Evolutionary conservation across 2,888 invertebrate species (phyloP).

Genomic region (Azorinus chamasolen): DNA sequence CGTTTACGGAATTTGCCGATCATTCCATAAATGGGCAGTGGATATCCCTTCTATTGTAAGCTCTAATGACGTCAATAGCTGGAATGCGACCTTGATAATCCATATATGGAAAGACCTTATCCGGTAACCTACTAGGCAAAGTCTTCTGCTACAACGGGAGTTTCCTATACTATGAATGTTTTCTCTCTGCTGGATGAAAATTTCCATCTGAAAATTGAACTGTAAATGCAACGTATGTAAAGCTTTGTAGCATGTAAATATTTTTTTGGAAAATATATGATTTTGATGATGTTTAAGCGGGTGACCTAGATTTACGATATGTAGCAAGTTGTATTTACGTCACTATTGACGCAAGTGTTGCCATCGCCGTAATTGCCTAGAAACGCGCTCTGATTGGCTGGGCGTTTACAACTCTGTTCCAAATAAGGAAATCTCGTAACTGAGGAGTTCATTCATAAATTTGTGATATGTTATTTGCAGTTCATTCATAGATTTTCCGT

Average conservation of each 20-base stretch:
- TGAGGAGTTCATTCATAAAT: conserved; percentile 81
- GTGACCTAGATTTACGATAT: conserved; percentile 17
- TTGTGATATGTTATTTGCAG: conserved; percentile 67
- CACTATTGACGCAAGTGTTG: conserved; percentile 68
- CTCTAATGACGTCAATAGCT: conserved; percentile 67
- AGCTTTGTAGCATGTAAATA: conserved; percentile 19
- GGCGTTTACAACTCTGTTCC: conserved; percentile 69
- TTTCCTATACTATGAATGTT: conserved; percentile 66
- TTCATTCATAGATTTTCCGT: conserved; percentile 78
- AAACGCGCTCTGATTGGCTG: conserved; percentile 72
- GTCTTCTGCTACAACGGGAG: neutral
- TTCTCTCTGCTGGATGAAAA: conserved; percentile 40
- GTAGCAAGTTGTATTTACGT: conserved; percentile 53
- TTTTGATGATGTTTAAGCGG: neutral
- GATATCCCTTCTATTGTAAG: conserved; percentile 43
- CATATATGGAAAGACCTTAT: conserved; percentile 80
- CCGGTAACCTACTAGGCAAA: conserved; percentile 68
- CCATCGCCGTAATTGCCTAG: conserved; percentile 55
- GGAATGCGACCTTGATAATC: conserved; percentile 75
- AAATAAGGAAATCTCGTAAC: conserved; percentile 78
- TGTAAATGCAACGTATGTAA: conserved; percentile 20
- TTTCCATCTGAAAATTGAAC: conserved; percentile 1
- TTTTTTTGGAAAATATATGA: conserved; percentile 6
- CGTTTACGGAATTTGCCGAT: conserved; percentile 58
- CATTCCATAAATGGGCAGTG: conserved; percentile 67